Percentiles rank a stretch among this genome's conserved stretches.
Conservation (phyloP, 1,140 invertebrate species). For the Drosophila arawakana region DNA sequence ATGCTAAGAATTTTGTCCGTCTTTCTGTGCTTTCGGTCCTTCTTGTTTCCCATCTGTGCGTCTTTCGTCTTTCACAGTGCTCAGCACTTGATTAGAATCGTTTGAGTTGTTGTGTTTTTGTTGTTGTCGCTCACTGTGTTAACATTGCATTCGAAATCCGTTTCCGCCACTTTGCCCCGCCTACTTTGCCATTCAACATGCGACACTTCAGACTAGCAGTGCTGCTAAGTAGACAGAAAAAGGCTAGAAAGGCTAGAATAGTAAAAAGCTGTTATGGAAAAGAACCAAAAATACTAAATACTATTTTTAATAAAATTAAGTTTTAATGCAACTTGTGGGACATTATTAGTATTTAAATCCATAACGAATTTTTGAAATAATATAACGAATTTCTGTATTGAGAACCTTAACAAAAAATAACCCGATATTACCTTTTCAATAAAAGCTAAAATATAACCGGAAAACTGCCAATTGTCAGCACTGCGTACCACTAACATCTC, state of each 20-base stretch:
- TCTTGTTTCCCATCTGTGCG: neutral
- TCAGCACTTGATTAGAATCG: conserved; percentile 23
- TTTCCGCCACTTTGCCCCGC: neutral
- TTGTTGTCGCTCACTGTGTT: conserved; percentile 5
- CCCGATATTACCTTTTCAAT: too few relatives aligned
- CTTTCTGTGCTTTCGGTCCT: neutral
- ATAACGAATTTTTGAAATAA: too few relatives aligned
- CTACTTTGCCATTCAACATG: neutral
- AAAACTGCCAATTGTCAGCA: neutral
- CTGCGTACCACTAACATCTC: conserved; percentile 17
- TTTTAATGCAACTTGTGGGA: too few relatives aligned
- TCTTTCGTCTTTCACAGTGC: neutral
- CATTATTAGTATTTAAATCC: too few relatives aligned
- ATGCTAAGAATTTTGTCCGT: conserved; percentile 5
- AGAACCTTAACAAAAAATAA: too few relatives aligned
- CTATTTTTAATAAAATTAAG: too few relatives aligned
- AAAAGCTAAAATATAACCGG: too few relatives aligned
- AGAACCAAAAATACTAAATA: too few relatives aligned
- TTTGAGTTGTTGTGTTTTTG: conserved; percentile 17
- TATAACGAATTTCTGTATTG: too few relatives aligned
- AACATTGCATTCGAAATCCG: conserved; percentile 22
- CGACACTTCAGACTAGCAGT: conserved; percentile 1
- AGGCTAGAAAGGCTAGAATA: too few relatives aligned
- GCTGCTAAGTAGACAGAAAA: neutral
- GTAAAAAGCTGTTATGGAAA: too few relatives aligned